These are phyloP conservation scores for Drosophila repletoides DNA, from an alignment of 1,140 invertebrate genomes.

Conservation along the genomic window DNA sequence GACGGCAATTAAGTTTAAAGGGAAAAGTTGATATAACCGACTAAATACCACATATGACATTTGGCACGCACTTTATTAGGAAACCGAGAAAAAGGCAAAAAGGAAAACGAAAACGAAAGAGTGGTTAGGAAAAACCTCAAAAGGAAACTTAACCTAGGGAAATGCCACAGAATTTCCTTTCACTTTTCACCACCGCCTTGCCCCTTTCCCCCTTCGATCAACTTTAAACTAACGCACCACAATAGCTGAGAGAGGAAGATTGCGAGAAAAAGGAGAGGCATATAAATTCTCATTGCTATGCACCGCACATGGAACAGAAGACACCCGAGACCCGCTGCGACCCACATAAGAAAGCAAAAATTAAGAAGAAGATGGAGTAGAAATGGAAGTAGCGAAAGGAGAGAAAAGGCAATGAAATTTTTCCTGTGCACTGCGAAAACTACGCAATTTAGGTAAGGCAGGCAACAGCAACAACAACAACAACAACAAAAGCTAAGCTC, in stretches of 20 bases:
- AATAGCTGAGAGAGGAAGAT: background rate
- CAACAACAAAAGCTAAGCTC: conserved; percentile 15
- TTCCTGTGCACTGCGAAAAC: conserved; percentile 44
- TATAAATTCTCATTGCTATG: conserved; percentile 53
- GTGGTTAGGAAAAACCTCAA: conserved; percentile 58
- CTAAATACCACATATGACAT: conserved; percentile 25
- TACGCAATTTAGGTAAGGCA: conserved; percentile 62
- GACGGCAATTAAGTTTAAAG: conserved; percentile 65
- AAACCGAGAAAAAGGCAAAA: conserved; percentile 37
- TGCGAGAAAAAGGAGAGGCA: background rate
- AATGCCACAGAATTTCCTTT: conserved; percentile 8
- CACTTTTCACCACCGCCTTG: background rate
- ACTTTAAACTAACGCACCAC: conserved; percentile 67
- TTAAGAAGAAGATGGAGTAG: background rate
- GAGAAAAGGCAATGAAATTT: conserved; percentile 37
- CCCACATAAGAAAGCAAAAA: conserved; percentile 54
- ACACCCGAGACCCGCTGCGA: conserved; percentile 45
- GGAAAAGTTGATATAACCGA: conserved; percentile 31
- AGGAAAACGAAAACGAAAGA: conserved; percentile 9
- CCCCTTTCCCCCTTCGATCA: background rate
- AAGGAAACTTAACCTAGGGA: conserved; percentile 52
- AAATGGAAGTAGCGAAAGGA: background rate
- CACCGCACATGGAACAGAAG: conserved; percentile 44
- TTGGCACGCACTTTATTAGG: conserved; percentile 65
- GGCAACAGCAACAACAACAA: conserved; percentile 43